These are phyloP conservation scores for Pterocles orientalis DNA, from an alignment of 2,113 vertebrate species.

Conservation along the genomic window DNA sequence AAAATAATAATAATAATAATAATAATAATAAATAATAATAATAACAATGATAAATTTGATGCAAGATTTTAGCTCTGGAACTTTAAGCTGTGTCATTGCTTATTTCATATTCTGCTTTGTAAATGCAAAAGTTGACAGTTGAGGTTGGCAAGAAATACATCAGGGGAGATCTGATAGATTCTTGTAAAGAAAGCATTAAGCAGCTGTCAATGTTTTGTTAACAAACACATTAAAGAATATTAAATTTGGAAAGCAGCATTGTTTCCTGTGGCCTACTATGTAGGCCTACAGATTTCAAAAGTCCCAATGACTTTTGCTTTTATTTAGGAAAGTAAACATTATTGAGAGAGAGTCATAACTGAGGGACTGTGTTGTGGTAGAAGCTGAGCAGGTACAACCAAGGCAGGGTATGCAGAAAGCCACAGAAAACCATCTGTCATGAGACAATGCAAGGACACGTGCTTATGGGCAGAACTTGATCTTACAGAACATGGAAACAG, in stretches of 20 bases:
- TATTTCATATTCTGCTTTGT: neutral
- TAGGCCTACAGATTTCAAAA: conserved; percentile 2
- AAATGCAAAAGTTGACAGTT: neutral
- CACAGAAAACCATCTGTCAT: neutral
- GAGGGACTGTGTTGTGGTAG: neutral
- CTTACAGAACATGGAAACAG: neutral
- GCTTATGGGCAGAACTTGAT: neutral
- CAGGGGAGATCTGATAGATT: neutral
- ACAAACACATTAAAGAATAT: conserved; percentile 18
- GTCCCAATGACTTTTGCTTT: neutral
- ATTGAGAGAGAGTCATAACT: neutral
- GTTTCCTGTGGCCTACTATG: neutral
- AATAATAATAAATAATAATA: neutral
- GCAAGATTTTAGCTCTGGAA: neutral
- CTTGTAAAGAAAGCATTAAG: conserved; percentile 2
- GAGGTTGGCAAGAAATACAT: neutral
- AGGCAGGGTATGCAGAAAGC: neutral
- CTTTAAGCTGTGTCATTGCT: neutral
- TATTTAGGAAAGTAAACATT: conserved; percentile 2
- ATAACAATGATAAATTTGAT: neutral
- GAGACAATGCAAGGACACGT: neutral
- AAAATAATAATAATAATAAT: neutral
- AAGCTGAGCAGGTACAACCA: neutral
- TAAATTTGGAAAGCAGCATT: neutral
- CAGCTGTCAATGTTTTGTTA: conserved; percentile 11